phyloP scores from a whole-genome alignment of 2,888 invertebrate genomes.

The Entomobrya multifasciata region DNA sequence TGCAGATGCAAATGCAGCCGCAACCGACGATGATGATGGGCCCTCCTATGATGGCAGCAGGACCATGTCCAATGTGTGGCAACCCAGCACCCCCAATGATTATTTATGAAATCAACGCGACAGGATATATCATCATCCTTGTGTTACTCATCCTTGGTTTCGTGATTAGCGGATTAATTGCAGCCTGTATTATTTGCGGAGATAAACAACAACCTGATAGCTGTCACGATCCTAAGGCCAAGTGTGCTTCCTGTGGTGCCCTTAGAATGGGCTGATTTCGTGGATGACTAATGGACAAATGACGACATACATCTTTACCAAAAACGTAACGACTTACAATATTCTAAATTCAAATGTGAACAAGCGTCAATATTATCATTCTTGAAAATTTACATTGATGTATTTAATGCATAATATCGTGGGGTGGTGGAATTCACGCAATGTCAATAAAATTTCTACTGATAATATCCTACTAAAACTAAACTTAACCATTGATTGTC shows the following conservation, averaged over 20 bases:
- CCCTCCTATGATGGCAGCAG: background rate
- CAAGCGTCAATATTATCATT: no score
- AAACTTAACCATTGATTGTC: no score
- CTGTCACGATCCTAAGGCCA: background rate
- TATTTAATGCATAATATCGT: no score
- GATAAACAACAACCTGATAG: background rate
- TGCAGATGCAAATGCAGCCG: background rate
- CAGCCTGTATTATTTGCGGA: background rate
- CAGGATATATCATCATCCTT: background rate
- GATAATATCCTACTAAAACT: no score
- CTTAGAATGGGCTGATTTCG: background rate
- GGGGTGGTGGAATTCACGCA: no score
- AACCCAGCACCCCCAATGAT: background rate
- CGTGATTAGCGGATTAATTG: background rate
- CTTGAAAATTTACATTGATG: no score
- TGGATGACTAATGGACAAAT: no score
- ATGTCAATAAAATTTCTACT: no score
- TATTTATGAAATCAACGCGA: background rate
- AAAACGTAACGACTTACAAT: no score
- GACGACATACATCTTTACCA: no score
- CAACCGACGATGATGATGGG: background rate
- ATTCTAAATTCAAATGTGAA: no score
- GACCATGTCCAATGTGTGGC: background rate
- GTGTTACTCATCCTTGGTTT: background rate
- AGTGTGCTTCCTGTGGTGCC: conserved; percentile 1